Percentiles rank a stretch among this genome's conserved stretches.
Conservation (phyloP, 2,797 vertebrate genomes). For the Chaetodon trifasciatus region DNA sequence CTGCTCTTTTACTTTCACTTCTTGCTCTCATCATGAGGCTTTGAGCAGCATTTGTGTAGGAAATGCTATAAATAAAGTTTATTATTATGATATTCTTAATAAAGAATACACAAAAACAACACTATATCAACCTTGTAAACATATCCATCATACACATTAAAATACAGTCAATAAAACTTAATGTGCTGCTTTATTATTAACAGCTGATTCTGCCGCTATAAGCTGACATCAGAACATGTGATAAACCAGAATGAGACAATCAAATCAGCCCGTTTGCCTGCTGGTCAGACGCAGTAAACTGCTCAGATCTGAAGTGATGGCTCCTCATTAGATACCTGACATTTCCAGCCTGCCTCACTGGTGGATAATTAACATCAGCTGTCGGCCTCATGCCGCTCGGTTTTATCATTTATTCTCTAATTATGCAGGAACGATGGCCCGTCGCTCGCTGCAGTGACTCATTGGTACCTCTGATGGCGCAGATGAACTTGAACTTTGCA, state of each 20-base stretch:
- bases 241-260: neutral
- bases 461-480: neutral
- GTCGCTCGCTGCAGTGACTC: neutral
- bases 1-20: neutral
- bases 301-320: neutral
- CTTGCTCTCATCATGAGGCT: neutral
- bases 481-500: slow-evolving; percentile 11
- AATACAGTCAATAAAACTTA: neutral
- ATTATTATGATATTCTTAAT: too few relatives aligned
- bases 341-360: neutral
- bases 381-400: too few relatives aligned
- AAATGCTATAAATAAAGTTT: too few relatives aligned
- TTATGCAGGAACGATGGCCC: neutral
- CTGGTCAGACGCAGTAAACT: neutral
- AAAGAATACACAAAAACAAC: neutral
- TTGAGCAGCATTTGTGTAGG: neutral
- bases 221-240: neutral
- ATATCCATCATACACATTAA: too few relatives aligned
- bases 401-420: neutral
- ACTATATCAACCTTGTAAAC: neutral
- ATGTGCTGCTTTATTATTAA: neutral
- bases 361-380: slow-evolving; percentile 4
- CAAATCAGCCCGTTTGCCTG: neutral
- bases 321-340: neutral
- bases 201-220: neutral